Conservation (phyloP, 2,888 invertebrate genomes). For the Parelbella ahira region DNA sequence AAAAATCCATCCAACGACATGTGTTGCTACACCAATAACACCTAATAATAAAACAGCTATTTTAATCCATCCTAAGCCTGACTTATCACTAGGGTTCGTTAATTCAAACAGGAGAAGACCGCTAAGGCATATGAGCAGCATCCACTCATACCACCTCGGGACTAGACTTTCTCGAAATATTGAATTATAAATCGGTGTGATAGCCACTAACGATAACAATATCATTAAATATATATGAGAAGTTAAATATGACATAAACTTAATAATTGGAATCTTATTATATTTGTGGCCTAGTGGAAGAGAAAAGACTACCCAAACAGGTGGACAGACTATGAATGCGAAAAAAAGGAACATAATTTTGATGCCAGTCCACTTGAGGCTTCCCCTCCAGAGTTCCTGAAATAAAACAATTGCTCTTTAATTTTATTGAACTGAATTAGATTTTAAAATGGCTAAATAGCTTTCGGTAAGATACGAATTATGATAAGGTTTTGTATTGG, state of each 20-base stretch:
- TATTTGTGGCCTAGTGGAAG: constrained; percentile 96
- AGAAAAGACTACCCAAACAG: constrained; percentile 97
- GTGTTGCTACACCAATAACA: constrained; percentile 94
- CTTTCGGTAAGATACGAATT: background rate
- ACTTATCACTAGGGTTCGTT: constrained; percentile 98
- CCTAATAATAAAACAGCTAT: constrained; percentile 92
- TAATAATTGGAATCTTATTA: constrained; percentile 99
- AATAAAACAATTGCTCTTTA: constrained; percentile 39
- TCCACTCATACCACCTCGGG: constrained; percentile 98
- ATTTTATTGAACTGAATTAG: background rate
- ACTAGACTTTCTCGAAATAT: constrained; percentile 88
- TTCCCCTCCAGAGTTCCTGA: constrained; percentile 98
- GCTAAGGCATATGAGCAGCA: constrained; percentile 95
- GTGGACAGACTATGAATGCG: constrained; percentile 95
- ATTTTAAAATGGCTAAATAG: no score
- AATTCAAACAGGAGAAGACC: constrained; percentile 97
- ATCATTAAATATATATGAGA: constrained; percentile 99
- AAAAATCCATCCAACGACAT: constrained; percentile 89
- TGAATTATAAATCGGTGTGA: constrained; percentile 90
- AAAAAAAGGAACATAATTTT: constrained; percentile 96
- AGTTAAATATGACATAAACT: constrained; percentile 99
- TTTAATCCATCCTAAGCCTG: constrained; percentile 97
- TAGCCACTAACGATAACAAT: constrained; percentile 93
- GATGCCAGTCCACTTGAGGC: constrained; percentile 97
- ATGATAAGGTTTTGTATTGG: no score